Conservation (phyloP, 2,888 invertebrate species). For the Lithophane semibrunnea region DNA sequence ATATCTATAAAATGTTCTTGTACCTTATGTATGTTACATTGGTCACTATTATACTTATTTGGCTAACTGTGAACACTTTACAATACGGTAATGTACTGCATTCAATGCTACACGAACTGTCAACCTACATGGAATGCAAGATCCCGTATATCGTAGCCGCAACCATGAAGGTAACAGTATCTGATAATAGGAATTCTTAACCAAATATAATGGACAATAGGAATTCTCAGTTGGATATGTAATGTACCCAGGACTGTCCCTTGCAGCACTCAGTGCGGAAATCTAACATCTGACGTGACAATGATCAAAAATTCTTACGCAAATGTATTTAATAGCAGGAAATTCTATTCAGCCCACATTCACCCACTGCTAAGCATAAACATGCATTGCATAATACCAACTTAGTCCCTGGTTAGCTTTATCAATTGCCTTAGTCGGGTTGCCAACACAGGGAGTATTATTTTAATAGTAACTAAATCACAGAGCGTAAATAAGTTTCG, state of each 20-base stretch:
- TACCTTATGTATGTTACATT: background rate
- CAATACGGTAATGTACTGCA: slow-evolving; percentile 35
- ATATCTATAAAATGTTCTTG: background rate
- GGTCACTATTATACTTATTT: slow-evolving; percentile 33
- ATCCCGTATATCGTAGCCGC: slow-evolving; percentile 39
- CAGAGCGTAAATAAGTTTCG: background rate
- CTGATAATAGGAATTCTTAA: slow-evolving; percentile 52
- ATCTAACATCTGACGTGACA: slow-evolving; percentile 21
- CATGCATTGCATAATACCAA: slow-evolving; percentile 1
- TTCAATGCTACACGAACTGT: slow-evolving; percentile 49
- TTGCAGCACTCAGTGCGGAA: slow-evolving; percentile 32
- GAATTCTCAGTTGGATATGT: slow-evolving; percentile 44
- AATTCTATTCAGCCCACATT: slow-evolving; percentile 12
- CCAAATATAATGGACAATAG: slow-evolving; percentile 54
- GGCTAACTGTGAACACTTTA: slow-evolving; percentile 18
- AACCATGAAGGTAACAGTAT: slow-evolving; percentile 43
- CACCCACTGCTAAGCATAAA: background rate
- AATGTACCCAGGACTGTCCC: slow-evolving; percentile 41
- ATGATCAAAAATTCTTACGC: slow-evolving; percentile 21
- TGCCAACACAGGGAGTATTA: background rate
- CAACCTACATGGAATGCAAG: slow-evolving; percentile 41
- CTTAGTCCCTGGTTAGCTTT: background rate
- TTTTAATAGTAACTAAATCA: background rate
- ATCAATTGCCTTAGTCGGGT: slow-evolving; percentile 10
- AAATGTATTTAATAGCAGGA: slow-evolving; percentile 11